Conservation (phyloP, 1,140 invertebrate species). For the Leptinotarsa defecta region DNA sequence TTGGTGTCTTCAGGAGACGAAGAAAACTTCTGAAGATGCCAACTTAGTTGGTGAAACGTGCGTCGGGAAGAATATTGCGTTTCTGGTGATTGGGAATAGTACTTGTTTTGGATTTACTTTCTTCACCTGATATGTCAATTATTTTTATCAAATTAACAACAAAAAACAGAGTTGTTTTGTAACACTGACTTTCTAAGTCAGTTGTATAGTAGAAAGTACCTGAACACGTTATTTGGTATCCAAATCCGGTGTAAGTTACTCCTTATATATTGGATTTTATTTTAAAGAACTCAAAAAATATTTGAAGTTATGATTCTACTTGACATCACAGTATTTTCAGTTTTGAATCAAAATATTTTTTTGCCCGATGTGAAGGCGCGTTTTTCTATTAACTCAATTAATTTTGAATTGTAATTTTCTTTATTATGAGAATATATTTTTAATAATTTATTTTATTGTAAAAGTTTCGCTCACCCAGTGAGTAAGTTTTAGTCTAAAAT, state of each 20-base stretch:
- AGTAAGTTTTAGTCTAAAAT: conserved; percentile 23
- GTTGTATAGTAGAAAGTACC: background rate
- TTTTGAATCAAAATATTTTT: too few species aligned
- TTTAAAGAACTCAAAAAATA: background rate
- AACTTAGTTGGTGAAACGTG: too few species aligned
- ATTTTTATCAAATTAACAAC: too few species aligned
- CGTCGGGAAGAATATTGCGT: too few species aligned
- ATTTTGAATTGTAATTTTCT: conserved; percentile 2
- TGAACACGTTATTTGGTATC: conserved; percentile 4
- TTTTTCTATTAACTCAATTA: background rate
- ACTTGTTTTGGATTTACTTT: too few species aligned
- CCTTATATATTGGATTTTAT: background rate
- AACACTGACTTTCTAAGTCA: too few species aligned
- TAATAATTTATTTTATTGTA: conserved; percentile 28
- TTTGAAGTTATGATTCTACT: background rate
- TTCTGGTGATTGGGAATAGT: too few species aligned
- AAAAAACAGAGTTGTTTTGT: too few species aligned
- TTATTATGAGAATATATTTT: conserved; percentile 16
- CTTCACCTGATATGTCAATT: too few species aligned
- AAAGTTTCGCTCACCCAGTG: conserved; percentile 13
- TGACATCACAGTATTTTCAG: conserved; percentile 3
- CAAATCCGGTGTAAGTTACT: background rate
- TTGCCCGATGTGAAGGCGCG: too few species aligned
- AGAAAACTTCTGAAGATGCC: too few species aligned
- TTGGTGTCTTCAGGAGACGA: too few species aligned